phyloP scores from a whole-genome alignment of 2,113 vertebrate genomes.

The Nyctibius bracteatus region DNA sequence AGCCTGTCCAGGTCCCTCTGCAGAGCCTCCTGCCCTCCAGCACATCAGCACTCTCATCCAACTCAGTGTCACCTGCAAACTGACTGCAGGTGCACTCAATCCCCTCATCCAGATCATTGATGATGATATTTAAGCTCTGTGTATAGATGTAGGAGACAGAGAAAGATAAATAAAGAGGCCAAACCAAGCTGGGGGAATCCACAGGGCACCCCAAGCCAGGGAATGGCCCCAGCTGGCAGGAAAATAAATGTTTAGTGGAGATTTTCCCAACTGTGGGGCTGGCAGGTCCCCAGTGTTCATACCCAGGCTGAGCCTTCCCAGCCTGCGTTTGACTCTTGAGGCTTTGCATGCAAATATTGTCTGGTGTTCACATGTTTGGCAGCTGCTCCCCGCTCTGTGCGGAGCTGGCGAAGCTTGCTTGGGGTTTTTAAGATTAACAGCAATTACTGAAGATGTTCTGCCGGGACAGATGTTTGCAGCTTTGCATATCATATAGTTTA shows the following conservation, averaged over 20 bases:
- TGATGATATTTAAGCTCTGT: not conserved
- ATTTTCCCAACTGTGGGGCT: not conserved
- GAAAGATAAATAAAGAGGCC: fast-evolving
- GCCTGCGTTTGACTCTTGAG: fast-evolving
- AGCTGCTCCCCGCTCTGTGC: not conserved
- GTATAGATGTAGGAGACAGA: not conserved
- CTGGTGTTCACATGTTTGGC: not conserved
- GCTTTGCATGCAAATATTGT: not conserved
- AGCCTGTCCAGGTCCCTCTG: no score
- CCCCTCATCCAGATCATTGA: no score
- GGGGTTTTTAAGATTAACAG: not conserved
- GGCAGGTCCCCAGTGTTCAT: not conserved
- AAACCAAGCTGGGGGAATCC: not conserved
- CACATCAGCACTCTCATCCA: no score
- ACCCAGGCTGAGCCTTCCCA: not conserved
- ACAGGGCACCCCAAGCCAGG: not conserved
- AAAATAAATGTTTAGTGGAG: not conserved
- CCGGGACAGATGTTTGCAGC: conserved; percentile 33
- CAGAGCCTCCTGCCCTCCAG: no score
- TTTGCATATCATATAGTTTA: conserved; percentile 36
- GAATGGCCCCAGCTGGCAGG: not conserved
- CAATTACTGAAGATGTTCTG: not conserved
- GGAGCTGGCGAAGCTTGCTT: not conserved
- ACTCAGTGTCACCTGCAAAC: no score
- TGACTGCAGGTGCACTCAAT: no score